Percentiles rank a stretch among this genome's conserved stretches.
phyloP scores from a whole-genome alignment of 2,113 vertebrate species.

The Marmota monax region DNA sequence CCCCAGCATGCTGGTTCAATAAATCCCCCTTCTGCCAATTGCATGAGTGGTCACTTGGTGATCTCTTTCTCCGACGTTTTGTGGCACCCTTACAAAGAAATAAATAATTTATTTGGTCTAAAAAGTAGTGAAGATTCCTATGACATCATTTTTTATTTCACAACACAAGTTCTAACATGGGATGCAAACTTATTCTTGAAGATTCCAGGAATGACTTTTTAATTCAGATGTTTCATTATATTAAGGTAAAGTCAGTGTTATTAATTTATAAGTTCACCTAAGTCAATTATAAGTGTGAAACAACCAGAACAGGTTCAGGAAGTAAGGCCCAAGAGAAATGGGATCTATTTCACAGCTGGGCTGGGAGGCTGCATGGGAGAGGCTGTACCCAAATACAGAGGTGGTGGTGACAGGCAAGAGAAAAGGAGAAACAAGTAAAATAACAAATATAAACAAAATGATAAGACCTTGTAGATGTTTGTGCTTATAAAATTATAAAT shows the following conservation, averaged over 20 bases:
- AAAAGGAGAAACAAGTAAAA: conserved; percentile 35
- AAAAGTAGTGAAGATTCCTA: no score
- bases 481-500: conserved; percentile 24
- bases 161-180: no score
- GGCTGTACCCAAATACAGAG: neutral
- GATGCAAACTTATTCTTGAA: no score
- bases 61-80: no score
- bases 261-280: conserved; percentile 25
- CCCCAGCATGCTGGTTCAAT: no score
- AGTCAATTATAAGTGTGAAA: neutral
- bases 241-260: conserved; percentile 90
- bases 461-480: neutral
- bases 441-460: neutral
- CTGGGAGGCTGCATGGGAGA: neutral
- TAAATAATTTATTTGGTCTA: no score
- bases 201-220: no score
- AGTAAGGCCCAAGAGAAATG: neutral
- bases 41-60: no score
- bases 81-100: no score
- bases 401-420: neutral
- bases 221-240: no score
- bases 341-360: neutral
- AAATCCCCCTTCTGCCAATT: no score
- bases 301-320: neutral
- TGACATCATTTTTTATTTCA: no score